These are phyloP conservation scores for Chionomys nivalis DNA, from an alignment of 2,113 vertebrate genomes.

Conservation along the genomic window DNA sequence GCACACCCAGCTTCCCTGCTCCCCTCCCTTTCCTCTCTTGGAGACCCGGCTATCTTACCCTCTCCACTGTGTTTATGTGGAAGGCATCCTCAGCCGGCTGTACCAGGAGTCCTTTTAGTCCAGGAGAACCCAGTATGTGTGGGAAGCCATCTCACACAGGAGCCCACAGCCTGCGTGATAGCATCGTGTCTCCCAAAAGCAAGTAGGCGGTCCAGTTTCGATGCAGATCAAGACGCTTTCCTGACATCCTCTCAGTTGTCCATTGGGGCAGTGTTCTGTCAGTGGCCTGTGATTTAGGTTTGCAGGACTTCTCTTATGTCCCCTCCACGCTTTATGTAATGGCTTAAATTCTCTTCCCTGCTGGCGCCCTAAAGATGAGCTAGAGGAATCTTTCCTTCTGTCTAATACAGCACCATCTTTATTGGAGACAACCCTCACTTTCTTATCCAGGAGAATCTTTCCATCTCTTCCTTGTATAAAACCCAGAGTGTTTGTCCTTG, in stretches of 20 bases:
- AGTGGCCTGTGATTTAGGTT: neutral
- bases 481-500: constrained; percentile 46
- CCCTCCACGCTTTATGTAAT: constrained; percentile 1
- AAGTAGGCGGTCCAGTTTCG: neutral
- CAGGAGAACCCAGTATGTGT: neutral
- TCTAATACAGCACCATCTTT: neutral
- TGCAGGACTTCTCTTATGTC: neutral
- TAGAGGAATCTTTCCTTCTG: neutral
- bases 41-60: neutral
- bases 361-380: neutral
- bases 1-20: neutral
- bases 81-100: neutral
- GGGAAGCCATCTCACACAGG: neutral
- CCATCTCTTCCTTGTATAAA: constrained; percentile 3
- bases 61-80: neutral
- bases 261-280: neutral
- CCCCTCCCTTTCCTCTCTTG: neutral
- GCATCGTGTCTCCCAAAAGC: neutral
- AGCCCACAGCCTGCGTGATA: too few relatives aligned
- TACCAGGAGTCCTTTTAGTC: neutral
- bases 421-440: neutral
- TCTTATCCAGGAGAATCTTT: constrained; percentile 8
- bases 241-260: neutral
- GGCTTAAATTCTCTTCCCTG: constrained; percentile 4
- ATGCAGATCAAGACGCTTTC: neutral